Conservation (phyloP, 2,113 vertebrate genomes). For the Eulacestoma nigropectus region DNA sequence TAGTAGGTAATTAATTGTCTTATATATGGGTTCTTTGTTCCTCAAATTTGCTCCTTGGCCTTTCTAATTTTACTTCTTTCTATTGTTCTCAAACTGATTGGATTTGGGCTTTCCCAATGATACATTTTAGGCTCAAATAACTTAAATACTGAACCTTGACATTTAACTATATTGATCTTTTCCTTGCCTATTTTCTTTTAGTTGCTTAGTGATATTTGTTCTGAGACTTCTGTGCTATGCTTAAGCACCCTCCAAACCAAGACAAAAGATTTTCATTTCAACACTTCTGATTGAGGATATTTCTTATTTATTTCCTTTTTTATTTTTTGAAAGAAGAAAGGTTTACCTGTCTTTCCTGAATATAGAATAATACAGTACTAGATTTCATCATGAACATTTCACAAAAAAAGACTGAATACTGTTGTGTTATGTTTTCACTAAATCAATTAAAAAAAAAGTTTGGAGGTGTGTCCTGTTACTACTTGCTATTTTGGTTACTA, state of each 20-base stretch:
- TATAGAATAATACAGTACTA: not conserved
- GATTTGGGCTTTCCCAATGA: slow-evolving; percentile 1
- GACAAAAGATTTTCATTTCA: not conserved
- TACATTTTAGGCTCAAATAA: slow-evolving; percentile 27
- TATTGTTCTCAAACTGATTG: not conserved
- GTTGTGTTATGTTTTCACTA: not conserved
- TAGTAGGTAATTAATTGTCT: not conserved
- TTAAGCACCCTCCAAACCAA: not conserved
- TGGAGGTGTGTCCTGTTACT: not conserved
- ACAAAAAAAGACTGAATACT: not conserved
- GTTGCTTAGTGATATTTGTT: slow-evolving; percentile 21
- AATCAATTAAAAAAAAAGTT: not conserved
- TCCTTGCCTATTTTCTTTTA: not conserved
- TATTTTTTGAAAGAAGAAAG: not conserved
- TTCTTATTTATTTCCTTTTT: not conserved
- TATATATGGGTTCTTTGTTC: not conserved
- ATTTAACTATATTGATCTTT: slow-evolving; percentile 39
- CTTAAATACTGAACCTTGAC: slow-evolving; percentile 35
- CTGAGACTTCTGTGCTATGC: not conserved
- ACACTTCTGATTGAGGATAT: not conserved
- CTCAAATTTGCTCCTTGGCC: not conserved
- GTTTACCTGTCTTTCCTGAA: not conserved
- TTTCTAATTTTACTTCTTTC: slow-evolving; percentile 17
- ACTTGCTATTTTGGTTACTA: not conserved
- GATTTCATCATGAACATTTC: not conserved